Evolutionary conservation across 1,140 invertebrate genomes (phyloP).

Genomic region (Neodiprion lecontei): DNA sequence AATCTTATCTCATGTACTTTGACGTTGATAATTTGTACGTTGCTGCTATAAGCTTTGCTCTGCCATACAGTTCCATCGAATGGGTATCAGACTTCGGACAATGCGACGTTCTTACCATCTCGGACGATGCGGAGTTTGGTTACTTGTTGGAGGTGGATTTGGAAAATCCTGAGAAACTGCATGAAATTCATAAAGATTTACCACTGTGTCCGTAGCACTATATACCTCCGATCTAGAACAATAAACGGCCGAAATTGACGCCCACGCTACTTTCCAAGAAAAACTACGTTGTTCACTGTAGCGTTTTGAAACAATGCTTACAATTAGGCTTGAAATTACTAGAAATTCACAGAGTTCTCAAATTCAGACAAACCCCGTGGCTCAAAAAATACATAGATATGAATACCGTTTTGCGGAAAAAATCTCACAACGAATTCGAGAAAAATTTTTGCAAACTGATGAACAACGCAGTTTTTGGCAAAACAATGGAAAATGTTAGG

Average conservation of each 20-base stretch:
- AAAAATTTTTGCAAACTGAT: slow-evolving; percentile 63
- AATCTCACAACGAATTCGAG: slow-evolving; percentile 55
- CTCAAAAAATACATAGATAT: slow-evolving; percentile 38
- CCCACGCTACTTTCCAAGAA: slow-evolving; percentile 49
- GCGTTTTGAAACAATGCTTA: slow-evolving; percentile 59
- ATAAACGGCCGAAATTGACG: slow-evolving; percentile 40
- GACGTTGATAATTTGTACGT: slow-evolving; percentile 49
- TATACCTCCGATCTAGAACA: slow-evolving; percentile 32
- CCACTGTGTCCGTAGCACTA: slow-evolving; percentile 57
- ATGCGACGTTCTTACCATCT: slow-evolving; percentile 32
- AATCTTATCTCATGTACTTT: slow-evolving; percentile 32
- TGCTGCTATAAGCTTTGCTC: slow-evolving; percentile 25
- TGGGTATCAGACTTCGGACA: slow-evolving; percentile 8
- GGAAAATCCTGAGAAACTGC: neutral
- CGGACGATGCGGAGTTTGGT: slow-evolving; percentile 37
- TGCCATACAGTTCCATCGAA: neutral
- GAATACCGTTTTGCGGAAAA: slow-evolving; percentile 41
- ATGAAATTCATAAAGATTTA: slow-evolving; percentile 60
- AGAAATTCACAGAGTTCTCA: slow-evolving; percentile 32
- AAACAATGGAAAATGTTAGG: slow-evolving; percentile 60
- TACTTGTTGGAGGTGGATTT: slow-evolving; percentile 45
- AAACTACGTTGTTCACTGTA: slow-evolving; percentile 63
- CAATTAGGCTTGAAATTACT: slow-evolving; percentile 20
- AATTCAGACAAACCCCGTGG: slow-evolving; percentile 33
- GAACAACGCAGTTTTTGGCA: slow-evolving; percentile 60